Base-by-base conservation (phyloP, 2,113 vertebrate genomes). In the Oryzias woworae region DNA sequence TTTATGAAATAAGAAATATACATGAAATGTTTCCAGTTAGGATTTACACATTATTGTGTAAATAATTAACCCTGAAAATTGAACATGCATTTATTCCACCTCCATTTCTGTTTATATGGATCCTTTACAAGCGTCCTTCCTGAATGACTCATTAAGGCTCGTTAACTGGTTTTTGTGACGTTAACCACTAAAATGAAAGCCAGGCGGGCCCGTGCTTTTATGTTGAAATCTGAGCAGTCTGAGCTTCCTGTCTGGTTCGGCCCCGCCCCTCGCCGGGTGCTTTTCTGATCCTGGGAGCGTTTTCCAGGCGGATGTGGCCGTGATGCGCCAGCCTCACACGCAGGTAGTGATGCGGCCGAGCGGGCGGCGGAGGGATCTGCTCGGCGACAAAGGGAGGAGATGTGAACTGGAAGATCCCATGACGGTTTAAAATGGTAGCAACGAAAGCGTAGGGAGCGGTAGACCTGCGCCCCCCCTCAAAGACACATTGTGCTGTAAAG, bases 341-440 rank as follows among this genome's bases (percentile, higher is more conserved):
- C 53, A 55, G 79, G 90, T 76, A 76, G 90, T 91, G 88, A 78
- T 88, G 67, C 43, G 90, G 83, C 86, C 16, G 57, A 69, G 43
- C 74, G 53, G 72, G 64, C 74, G 66, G 91, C 92, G 92, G 89
- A 92, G 80, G 62, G 88, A 92, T 91, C 62, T 75, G 65, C 57
- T 41, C 58, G 46, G 78, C 82, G 85, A 92, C 89, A 92, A 92
- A 92, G 89, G 84, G 78, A 69, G 24, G 78, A 65, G 73, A 78
- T 71, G 80, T 66, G 62, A 64, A 78, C 73, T 20, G 65, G 55
- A 28, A 69, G 83, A 75, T 75, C 73, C 67, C 80, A 69, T 84
- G 84, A 66, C 70, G 83, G 77, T 61, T 84, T 75, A 77, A 75
- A 47, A 88, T 88, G 86, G 79, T 86, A 55, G 75, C 78, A 82